Evolutionary conservation across 2,797 vertebrate genomes (phyloP).

Genomic region (Myotis planiceps): DNA sequence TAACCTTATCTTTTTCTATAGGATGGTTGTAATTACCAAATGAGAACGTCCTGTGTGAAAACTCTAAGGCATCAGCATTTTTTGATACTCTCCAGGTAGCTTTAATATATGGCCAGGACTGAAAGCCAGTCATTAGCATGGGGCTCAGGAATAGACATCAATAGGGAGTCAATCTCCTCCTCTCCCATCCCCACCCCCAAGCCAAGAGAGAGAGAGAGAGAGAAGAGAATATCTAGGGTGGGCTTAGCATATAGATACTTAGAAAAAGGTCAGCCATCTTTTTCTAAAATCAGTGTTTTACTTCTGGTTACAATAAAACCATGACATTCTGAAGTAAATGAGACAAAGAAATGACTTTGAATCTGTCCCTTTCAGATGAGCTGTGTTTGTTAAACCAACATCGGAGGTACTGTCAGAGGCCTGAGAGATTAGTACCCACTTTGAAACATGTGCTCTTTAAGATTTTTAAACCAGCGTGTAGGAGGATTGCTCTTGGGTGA

Average conservation of each 20-base stretch:
- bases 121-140: neutral
- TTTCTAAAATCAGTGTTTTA: neutral
- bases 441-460: constrained; percentile 42
- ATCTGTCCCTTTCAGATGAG: neutral
- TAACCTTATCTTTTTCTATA: neutral
- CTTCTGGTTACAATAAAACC: neutral
- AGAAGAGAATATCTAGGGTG: neutral
- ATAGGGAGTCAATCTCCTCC: neutral
- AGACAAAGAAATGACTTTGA: constrained; percentile 16
- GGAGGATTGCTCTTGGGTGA: neutral
- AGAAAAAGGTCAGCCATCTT: neutral
- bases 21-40: neutral
- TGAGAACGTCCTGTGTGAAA: neutral
- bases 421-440: neutral
- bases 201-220: too few species aligned
- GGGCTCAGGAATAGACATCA: neutral
- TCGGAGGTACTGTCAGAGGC: neutral
- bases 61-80: neutral
- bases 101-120: neutral
- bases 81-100: neutral
- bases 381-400: constrained; percentile 32
- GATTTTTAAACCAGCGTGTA: neutral
- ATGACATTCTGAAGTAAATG: neutral
- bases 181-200: too few species aligned
- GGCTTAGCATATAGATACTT: neutral